Percentiles rank a stretch among this genome's conserved stretches.
These are phyloP conservation scores for Acanthosepion pharaonis DNA, from an alignment of 2,888 invertebrate species.

Conservation along the genomic window DNA sequence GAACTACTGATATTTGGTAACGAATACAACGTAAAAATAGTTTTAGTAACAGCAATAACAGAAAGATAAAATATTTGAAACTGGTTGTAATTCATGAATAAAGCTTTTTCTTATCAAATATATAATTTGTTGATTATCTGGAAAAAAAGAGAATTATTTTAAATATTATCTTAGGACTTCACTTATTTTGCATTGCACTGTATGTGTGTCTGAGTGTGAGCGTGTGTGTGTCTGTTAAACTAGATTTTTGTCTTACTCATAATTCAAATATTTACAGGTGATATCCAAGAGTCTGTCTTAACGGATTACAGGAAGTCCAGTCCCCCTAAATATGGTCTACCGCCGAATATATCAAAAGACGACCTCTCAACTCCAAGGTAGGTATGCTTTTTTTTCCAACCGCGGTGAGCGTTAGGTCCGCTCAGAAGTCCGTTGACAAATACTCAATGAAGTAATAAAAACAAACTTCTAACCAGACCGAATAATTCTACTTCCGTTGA, in stretches of 20 bases:
- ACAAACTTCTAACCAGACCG: neutral
- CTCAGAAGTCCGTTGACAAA: neutral
- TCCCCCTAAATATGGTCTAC: slow-evolving; percentile 40
- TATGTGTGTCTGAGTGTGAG: neutral
- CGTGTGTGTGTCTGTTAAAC: neutral
- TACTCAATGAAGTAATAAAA: neutral
- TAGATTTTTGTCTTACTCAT: neutral
- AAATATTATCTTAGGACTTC: too few species aligned
- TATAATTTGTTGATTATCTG: too few species aligned
- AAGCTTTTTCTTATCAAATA: too few species aligned
- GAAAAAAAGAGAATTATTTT: too few species aligned
- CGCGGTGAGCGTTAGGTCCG: neutral
- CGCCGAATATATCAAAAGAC: slow-evolving; percentile 44
- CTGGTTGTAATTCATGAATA: too few species aligned
- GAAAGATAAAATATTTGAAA: too few species aligned
- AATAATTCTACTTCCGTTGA: neutral
- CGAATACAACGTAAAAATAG: too few species aligned
- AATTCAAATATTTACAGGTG: neutral
- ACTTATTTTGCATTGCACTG: neutral
- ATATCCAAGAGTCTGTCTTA: slow-evolving; percentile 40
- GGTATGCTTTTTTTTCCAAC: neutral
- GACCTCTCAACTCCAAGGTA: slow-evolving; percentile 47
- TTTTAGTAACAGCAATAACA: too few species aligned
- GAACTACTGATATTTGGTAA: too few species aligned
- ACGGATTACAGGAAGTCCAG: slow-evolving; percentile 45